Conservation (phyloP, 2,797 vertebrate genomes). For the Myotis planiceps region DNA sequence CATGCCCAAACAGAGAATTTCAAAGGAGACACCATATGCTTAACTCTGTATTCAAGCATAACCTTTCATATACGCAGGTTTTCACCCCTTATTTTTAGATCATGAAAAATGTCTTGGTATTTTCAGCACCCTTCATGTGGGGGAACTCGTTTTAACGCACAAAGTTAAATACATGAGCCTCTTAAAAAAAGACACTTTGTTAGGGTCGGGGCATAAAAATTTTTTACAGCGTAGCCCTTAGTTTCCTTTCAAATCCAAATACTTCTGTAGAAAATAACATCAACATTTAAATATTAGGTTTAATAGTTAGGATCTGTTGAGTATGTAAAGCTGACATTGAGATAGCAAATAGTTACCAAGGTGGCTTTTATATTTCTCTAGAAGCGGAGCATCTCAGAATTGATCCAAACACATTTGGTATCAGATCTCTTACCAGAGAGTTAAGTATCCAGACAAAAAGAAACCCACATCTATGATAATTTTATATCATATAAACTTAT, state of each 20-base stretch:
- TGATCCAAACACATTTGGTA: background rate
- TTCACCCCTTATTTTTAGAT: slow-evolving; percentile 36
- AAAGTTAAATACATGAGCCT: slow-evolving; percentile 11
- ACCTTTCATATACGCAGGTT: background rate
- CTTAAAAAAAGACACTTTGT: background rate
- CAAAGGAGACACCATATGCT: background rate
- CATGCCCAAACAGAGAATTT: slow-evolving; percentile 38
- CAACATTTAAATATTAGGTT: slow-evolving; percentile 32
- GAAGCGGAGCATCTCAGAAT: slow-evolving; percentile 28
- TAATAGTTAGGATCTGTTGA: background rate
- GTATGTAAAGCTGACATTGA: background rate
- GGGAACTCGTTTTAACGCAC: background rate
- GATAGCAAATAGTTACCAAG: slow-evolving; percentile 14
- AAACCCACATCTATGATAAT: background rate
- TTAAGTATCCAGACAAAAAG: background rate
- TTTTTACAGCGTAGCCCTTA: background rate
- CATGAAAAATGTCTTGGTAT: slow-evolving; percentile 15
- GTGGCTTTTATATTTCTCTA: background rate
- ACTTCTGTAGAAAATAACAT: slow-evolving; percentile 32
- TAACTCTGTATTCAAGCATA: background rate
- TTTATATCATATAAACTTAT: background rate
- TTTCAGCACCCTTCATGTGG: background rate
- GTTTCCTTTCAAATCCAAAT: slow-evolving; percentile 35
- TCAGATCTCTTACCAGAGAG: background rate
- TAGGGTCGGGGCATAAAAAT: background rate